Conservation (phyloP, 2,888 invertebrate genomes). For the Drosophila suboccidentalis region DNA sequence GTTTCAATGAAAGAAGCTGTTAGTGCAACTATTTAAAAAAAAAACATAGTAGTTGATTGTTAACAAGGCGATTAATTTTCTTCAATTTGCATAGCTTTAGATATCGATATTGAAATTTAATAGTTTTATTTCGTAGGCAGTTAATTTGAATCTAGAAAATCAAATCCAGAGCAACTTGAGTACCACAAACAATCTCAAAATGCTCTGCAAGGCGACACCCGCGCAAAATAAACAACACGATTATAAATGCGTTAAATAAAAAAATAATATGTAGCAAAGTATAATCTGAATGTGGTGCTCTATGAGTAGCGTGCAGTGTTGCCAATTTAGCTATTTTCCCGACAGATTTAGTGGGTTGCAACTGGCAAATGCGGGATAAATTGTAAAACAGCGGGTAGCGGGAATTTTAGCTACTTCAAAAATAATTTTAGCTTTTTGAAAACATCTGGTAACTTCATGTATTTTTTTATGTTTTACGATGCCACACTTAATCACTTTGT, state of each 20-base stretch:
- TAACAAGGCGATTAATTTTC: neutral
- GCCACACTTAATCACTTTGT: no score
- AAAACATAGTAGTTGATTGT: neutral
- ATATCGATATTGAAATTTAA: neutral
- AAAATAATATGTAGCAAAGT: constrained; percentile 73
- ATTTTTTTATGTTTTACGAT: no score
- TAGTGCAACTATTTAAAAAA: no score
- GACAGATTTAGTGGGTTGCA: no score
- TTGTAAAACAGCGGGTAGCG: no score
- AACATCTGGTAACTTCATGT: no score
- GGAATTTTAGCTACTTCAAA: no score
- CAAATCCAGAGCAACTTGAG: constrained; percentile 37
- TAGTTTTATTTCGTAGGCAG: neutral
- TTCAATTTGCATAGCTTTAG: neutral
- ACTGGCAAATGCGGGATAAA: no score
- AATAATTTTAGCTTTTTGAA: no score
- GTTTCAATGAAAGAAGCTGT: neutral
- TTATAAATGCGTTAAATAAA: constrained; percentile 63
- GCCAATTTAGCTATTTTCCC: no score
- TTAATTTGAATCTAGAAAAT: constrained; percentile 38
- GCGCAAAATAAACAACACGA: constrained; percentile 30
- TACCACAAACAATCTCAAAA: constrained; percentile 20
- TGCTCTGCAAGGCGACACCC: constrained; percentile 22
- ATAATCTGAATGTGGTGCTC: constrained; percentile 65
- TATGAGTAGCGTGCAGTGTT: constrained; percentile 41